Percentiles rank a stretch among this genome's conserved stretches.
phyloP scores from a whole-genome alignment of 30 jellyfish, hydroid and myxozoan species.

The Haliclystus octoradiatus region DNA sequence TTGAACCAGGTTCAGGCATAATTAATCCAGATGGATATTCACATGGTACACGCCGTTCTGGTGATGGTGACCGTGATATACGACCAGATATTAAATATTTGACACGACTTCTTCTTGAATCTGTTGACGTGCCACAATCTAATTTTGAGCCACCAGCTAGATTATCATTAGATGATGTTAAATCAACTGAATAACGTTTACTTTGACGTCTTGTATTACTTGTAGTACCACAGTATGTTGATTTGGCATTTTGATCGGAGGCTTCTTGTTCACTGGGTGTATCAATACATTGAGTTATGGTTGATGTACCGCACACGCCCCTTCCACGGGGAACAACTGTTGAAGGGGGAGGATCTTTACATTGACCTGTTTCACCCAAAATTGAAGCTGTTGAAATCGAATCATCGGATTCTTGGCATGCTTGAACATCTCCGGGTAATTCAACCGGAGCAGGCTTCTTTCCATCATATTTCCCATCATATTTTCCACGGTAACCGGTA shows the following conservation, averaged over 20 bases:
- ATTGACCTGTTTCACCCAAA: not conserved
- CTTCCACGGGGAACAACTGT: not conserved
- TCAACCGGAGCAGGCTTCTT: not conserved
- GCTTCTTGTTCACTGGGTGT: not conserved
- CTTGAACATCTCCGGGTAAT: not conserved
- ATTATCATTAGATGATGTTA: not conserved
- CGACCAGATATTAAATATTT: conserved; percentile 67
- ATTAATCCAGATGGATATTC: not conserved
- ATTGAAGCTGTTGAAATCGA: not conserved
- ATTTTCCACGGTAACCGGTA: not conserved
- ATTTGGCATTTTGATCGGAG: not conserved
- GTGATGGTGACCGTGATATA: conserved; percentile 56
- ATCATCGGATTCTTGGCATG: not conserved
- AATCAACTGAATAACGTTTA: not conserved
- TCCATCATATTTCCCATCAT: not conserved
- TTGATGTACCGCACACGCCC: not conserved
- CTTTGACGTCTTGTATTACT: not conserved
- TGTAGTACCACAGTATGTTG: not conserved
- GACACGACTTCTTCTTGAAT: not conserved
- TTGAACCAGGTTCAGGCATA: conserved; percentile 21
- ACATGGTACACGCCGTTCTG: conserved; percentile 28
- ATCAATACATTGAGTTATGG: not conserved
- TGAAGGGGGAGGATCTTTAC: not conserved
- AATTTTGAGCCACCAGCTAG: not conserved
- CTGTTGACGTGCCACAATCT: not conserved